phyloP scores from a whole-genome alignment of 2,113 vertebrate species.

The Galemys pyrenaicus region DNA sequence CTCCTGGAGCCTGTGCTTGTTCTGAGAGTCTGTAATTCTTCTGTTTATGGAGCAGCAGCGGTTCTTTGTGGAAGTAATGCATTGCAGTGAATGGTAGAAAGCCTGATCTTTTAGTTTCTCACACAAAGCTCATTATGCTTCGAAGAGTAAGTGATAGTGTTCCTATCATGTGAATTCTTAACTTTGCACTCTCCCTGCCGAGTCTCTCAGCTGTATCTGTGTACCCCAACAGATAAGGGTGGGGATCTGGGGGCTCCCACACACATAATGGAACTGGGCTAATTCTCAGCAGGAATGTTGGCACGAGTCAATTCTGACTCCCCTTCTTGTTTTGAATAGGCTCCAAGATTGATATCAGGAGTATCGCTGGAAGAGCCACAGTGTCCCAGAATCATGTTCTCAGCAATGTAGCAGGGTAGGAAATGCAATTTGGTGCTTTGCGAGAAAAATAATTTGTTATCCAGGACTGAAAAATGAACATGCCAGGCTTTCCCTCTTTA shows the following conservation, averaged over 20 bases:
- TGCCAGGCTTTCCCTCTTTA: slow-evolving; percentile 2
- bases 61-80: slow-evolving; percentile 51
- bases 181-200: slow-evolving; percentile 67
- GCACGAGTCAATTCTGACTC: slow-evolving; percentile 80
- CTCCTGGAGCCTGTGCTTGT: background rate
- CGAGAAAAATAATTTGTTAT: slow-evolving; percentile 81
- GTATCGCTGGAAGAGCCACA: slow-evolving; percentile 76
- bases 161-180: slow-evolving; percentile 62
- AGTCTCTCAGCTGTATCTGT: slow-evolving; percentile 62
- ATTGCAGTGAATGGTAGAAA: slow-evolving; percentile 58
- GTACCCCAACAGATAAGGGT: slow-evolving; percentile 68
- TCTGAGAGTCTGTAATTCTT: background rate
- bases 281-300: slow-evolving; percentile 85
- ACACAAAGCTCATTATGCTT: slow-evolving; percentile 69
- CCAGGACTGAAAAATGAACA: slow-evolving; percentile 60
- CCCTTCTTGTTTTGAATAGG: slow-evolving; percentile 78
- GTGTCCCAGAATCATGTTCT: slow-evolving; percentile 53
- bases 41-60: slow-evolving; percentile 39
- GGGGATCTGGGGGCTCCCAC: slow-evolving; percentile 74
- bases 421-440: slow-evolving; percentile 74
- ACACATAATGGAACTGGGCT: slow-evolving; percentile 80
- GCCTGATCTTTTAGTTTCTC: slow-evolving; percentile 48
- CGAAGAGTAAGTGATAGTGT: slow-evolving; percentile 76
- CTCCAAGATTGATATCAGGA: slow-evolving; percentile 83
- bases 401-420: background rate